Conservation (phyloP, 1,140 invertebrate genomes). For the Dendrolimus kikuchii region DNA sequence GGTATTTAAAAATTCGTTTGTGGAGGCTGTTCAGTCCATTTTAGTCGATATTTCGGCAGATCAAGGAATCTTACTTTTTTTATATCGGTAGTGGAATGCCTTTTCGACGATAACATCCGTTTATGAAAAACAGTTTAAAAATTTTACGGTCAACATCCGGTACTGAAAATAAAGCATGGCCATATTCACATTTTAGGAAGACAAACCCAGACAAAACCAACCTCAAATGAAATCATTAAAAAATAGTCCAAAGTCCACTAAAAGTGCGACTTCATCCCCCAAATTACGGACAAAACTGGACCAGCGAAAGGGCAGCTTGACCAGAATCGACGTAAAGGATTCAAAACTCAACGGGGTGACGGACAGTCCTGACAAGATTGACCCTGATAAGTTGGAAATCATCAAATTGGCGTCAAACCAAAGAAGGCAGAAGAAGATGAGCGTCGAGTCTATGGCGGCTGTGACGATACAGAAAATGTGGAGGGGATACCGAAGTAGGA, state of each 20-base stretch:
- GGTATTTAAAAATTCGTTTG: too few species aligned
- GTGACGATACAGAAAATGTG: conserved; percentile 90
- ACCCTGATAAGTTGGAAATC: conserved; percentile 42
- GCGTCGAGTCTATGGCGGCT: conserved; percentile 74
- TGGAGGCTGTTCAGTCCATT: too few species aligned
- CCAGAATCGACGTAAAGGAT: conserved; percentile 73
- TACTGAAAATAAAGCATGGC: too few species aligned
- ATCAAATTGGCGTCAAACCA: conserved; percentile 58
- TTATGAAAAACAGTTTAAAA: too few species aligned
- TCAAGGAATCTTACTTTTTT: too few species aligned
- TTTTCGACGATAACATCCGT: too few species aligned
- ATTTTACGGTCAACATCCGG: too few species aligned
- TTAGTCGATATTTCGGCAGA: too few species aligned
- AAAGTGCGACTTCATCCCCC: conserved; percentile 67
- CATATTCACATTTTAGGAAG: conserved; percentile 18
- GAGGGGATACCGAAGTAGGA: conserved; percentile 88
- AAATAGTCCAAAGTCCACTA: conserved; percentile 66
- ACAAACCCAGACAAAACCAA: conserved; percentile 28
- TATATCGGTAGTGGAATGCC: too few species aligned
- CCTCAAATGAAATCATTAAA: conserved; percentile 14
- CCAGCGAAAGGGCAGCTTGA: conserved; percentile 54
- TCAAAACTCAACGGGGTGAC: conserved; percentile 67
- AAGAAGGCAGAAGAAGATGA: conserved; percentile 52
- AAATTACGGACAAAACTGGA: conserved; percentile 62
- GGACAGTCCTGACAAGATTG: conserved; percentile 32